Base-by-base conservation (phyloP, 2,797 vertebrate species). In the Molossus alvarezi region DNA sequence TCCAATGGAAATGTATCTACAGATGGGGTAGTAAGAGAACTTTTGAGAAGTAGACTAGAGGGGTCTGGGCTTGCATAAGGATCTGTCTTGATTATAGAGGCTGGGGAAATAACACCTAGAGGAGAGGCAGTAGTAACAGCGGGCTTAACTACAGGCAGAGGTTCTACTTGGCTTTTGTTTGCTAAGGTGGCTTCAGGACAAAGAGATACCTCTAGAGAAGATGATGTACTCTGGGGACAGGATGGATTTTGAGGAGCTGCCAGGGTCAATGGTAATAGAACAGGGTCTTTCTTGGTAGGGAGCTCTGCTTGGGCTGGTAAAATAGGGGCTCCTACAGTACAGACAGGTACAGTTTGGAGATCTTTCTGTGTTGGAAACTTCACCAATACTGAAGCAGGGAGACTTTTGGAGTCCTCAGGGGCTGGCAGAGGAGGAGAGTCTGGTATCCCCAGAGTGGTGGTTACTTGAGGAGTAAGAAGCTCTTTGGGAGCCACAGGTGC, bases 361-460 rank as follows among this genome's bases (percentile, higher is more conserved):
- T 80, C 77, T 84, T 86, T 77, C n/a, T 93, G 90, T 11, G 69
- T 55, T 72, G 93, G 94, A 41, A 87, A 82, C n/a, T 96, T 97
- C 65, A 84, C 60, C 37, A 84, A 57, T 29, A 23, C 65, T 10
- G 97, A 96, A 82, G 76, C 13, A 15, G 95, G 69, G 53, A 87
- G 51, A 82, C 17, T 85, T 84, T 20, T 84, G 37, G 88, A 45
- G 57, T 89, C 72, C 71, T 91, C 53, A 15, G 79, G 29, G 51
- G 73, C 55, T 53, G 64, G 71, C 27, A 79, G 33, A 94, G 83
- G 45, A 65, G 48, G 48, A 57, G 88, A 62, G 51, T 79, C 62
- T 64, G 95, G 85, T 25, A 67, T 53, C 20, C 45, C 95, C 15
- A 90, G 27, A 94, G 88, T 20, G 51, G 71, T 0, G 60, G 75